A percentile compares a stretch with the other conserved stretches of the same genome.
These are phyloP conservation scores for Euwallacea similis DNA, from an alignment of 1,140 invertebrate genomes.

Conservation along the genomic window DNA sequence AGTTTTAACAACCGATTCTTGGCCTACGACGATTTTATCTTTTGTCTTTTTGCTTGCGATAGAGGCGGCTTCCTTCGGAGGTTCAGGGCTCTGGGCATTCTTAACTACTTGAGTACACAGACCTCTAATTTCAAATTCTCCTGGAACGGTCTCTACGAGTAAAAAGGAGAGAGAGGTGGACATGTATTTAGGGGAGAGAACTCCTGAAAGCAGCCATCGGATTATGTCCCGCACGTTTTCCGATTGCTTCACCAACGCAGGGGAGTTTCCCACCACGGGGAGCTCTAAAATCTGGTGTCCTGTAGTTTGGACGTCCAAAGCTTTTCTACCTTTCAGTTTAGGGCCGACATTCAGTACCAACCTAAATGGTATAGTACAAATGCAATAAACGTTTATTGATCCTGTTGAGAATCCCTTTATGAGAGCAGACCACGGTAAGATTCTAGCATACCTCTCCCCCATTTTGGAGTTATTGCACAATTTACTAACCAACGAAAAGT, in stretches of 20 bases:
- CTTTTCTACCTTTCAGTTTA: neutral
- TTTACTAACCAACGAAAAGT: conserved; percentile 37
- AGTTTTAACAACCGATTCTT: neutral
- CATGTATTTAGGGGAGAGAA: conserved; percentile 35
- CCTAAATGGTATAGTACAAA: conserved; percentile 26
- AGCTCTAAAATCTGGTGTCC: conserved; percentile 8
- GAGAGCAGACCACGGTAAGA: conserved; percentile 43
- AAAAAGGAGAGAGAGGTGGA: conserved; percentile 37
- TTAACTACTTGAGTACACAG: conserved; percentile 39
- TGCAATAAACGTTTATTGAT: conserved; percentile 43
- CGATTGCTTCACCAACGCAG: conserved; percentile 14
- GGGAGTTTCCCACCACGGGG: conserved; percentile 9
- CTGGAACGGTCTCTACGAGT: conserved; percentile 37
- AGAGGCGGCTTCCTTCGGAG: neutral
- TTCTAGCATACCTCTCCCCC: conserved; percentile 32
- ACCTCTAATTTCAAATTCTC: conserved; percentile 43
- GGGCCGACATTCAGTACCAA: conserved; percentile 37
- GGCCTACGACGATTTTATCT: neutral
- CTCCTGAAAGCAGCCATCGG: conserved; percentile 40
- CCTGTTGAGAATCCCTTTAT: conserved; percentile 34
- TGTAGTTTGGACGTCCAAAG: conserved; percentile 15
- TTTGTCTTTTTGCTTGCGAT: neutral
- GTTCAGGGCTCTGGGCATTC: neutral
- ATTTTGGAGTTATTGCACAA: conserved; percentile 28
- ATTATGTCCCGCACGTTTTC: conserved; percentile 33